Evolutionary conservation across 1,140 invertebrate species (phyloP).

Genomic region (Drosophila ironensis): DNA sequence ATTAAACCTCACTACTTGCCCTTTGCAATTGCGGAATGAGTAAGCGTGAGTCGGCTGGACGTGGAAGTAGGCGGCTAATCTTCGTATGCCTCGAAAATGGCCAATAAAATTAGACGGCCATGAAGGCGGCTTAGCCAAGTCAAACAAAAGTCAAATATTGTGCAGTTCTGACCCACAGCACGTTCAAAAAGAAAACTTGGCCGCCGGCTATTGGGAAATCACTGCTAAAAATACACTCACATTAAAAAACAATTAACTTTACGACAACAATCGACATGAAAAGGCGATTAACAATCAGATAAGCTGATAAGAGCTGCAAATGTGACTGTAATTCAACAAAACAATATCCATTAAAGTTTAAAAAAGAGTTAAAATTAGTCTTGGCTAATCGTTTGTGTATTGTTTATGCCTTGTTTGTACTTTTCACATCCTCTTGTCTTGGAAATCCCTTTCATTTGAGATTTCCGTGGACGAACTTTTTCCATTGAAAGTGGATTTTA

Average conservation of each 20-base stretch:
- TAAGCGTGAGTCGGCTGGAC: background rate
- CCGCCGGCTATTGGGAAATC: slow-evolving; percentile 33
- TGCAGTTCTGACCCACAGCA: background rate
- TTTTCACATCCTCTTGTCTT: background rate
- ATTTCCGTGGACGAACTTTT: too few relatives aligned
- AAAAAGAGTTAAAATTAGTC: too few relatives aligned
- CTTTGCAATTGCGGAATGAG: background rate
- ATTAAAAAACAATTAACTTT: slow-evolving; percentile 55
- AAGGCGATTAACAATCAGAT: slow-evolving; percentile 35
- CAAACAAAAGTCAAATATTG: slow-evolving; percentile 1
- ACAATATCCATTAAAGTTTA: too few relatives aligned
- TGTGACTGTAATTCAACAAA: too few relatives aligned
- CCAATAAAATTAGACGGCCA: slow-evolving; percentile 22
- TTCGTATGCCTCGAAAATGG: slow-evolving; percentile 15
- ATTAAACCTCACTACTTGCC: background rate
- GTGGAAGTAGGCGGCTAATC: slow-evolving; percentile 3
- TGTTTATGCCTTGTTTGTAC: too few relatives aligned
- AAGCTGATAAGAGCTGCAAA: slow-evolving; percentile 42
- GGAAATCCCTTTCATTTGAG: background rate
- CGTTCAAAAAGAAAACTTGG: background rate
- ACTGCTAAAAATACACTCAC: slow-evolving; percentile 28
- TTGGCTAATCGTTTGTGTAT: too few relatives aligned
- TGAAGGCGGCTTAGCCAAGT: slow-evolving; percentile 23
- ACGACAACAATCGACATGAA: slow-evolving; percentile 22
- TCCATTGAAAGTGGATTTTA: background rate